phyloP scores from a whole-genome alignment of 2,113 vertebrate species.

The Formicarius rufipectus region DNA sequence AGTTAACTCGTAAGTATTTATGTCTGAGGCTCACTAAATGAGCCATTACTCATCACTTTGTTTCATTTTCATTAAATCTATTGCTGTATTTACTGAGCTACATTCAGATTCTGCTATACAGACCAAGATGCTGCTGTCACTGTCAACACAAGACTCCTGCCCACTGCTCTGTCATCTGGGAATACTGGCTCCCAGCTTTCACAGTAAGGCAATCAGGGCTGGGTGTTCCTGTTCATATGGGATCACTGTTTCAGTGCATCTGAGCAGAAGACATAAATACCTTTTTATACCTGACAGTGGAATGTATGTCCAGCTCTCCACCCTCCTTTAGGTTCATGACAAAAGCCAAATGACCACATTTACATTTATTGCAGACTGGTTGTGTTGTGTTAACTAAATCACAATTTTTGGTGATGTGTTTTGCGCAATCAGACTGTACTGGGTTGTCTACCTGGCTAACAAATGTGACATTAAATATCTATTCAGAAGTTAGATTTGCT shows the following conservation, averaged over 20 bases:
- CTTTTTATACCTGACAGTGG: background rate
- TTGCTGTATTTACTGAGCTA: background rate
- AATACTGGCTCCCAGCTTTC: background rate
- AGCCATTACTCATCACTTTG: background rate
- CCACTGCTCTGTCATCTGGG: background rate
- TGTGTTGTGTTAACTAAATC: background rate
- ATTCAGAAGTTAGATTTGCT: background rate
- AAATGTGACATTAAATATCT: background rate
- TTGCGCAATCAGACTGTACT: background rate
- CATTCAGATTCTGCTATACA: background rate
- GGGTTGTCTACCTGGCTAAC: background rate
- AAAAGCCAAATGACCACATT: background rate
- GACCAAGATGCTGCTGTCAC: background rate
- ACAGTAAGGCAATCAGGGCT: background rate
- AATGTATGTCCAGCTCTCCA: background rate
- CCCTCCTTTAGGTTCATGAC: background rate
- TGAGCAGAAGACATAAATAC: background rate
- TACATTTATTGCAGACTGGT: background rate
- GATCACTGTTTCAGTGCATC: background rate
- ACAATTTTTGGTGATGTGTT: background rate
- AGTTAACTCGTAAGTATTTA: constrained; percentile 45
- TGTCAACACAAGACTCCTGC: background rate
- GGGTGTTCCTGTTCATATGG: background rate
- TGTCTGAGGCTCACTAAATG: background rate
- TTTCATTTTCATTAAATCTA: background rate